Base-by-base conservation (phyloP, 2,888 invertebrate species). In the Drosophila dives region DNA sequence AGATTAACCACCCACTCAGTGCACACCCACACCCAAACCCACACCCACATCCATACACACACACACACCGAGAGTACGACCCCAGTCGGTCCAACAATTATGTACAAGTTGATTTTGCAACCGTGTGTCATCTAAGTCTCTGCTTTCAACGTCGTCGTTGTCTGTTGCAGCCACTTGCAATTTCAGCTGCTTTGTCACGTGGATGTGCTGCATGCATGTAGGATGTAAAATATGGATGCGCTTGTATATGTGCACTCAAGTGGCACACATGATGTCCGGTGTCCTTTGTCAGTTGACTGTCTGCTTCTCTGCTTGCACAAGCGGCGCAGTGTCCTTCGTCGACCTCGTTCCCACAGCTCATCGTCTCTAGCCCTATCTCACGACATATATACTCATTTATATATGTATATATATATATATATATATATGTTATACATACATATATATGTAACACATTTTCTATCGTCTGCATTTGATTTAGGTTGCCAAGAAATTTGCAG, bases 131-230 rank as follows among this genome's bases (percentile, higher is more conserved):
- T 63, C 59, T 64, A 40, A 65, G 67, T 58, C 63, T 48, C 29
- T 62, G 38, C 55, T 48, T 40, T 60, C 50, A 58, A 33, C 36
- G 26, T 26, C 11, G 45, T 8, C 72, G 75, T 64, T 61, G 84
- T 81, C 83, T 77, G 81, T 74, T 70, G 75, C 73, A 83, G 75
- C 76, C 78, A 86, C 84, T 83, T 83, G 86, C 86, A 75, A 83
- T 86, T 87, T 82, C 71, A 75, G 65, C 77, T 83, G 87, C 84
- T 89, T 82, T 85, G 83, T 80, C 86, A 80, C 88, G 76, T 78
- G 75, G 34, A 71, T 81, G 72, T 58, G 66, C 65, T 40, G 45
- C 53, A 65, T 40, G 45, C 53, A 65, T 53, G 66, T 64, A 54
- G 74, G 49, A 62, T 66, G 55, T 65, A 50, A 77, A 66, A 77